Conservation (phyloP, 2,888 invertebrate genomes). For the Drosophila austrosaltans region DNA sequence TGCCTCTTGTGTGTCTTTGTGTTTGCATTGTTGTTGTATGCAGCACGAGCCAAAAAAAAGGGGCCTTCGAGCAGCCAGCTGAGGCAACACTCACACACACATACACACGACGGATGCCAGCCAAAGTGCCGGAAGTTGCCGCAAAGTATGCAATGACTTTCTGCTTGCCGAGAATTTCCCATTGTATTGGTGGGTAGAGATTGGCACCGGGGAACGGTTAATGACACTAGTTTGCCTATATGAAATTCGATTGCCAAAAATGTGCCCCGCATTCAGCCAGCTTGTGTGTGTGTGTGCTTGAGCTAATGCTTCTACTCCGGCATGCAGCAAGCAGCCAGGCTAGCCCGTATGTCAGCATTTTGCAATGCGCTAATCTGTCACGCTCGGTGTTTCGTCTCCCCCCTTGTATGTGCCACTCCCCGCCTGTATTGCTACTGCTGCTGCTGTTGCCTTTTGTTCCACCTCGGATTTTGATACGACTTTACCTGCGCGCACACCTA, state of each 20-base stretch:
- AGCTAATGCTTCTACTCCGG: constrained; percentile 11
- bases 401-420: constrained; percentile 4
- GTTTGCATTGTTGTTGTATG: constrained; percentile 28
- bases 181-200: constrained; percentile 33
- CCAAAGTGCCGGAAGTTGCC: constrained; percentile 76
- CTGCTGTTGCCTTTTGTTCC: constrained; percentile 35
- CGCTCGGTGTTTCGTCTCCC: constrained; percentile 53
- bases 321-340: background rate
- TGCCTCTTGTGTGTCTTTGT: constrained; percentile 6
- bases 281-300: constrained; percentile 24
- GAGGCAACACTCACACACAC: constrained; percentile 33
- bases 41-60: constrained; percentile 46
- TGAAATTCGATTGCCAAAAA: constrained; percentile 30
- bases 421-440: constrained; percentile 12
- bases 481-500: constrained; percentile 63
- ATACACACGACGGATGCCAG: constrained; percentile 54
- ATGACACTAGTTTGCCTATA: constrained; percentile 43
- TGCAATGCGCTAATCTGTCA: constrained; percentile 67
- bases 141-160: constrained; percentile 73
- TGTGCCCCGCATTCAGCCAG: constrained; percentile 61
- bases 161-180: constrained; percentile 41
- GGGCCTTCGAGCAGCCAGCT: constrained; percentile 49
- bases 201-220: background rate
- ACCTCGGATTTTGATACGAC: constrained; percentile 30
- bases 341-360: constrained; percentile 75